Conservation (phyloP, 2,888 invertebrate species). For the Coelinius sp. region DNA sequence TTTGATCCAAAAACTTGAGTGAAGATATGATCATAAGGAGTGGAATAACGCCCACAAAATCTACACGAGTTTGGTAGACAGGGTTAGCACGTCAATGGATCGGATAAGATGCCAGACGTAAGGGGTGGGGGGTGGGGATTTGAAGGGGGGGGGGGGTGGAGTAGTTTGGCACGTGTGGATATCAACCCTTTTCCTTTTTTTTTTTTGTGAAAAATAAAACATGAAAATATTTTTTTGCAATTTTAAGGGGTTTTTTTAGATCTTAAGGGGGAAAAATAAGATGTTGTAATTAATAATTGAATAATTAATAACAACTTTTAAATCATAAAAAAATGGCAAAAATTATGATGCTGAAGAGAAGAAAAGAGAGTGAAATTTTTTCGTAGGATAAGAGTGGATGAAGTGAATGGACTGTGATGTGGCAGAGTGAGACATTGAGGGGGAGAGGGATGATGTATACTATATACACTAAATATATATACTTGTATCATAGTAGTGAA, state of each 20-base stretch:
- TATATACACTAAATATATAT: neutral
- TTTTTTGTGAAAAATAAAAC: too few species aligned
- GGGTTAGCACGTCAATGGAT: slow-evolving; percentile 11
- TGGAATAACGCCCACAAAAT: neutral
- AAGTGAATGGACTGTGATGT: slow-evolving; percentile 20
- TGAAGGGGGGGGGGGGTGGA: neutral
- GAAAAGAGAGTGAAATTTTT: neutral
- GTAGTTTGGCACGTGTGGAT: slow-evolving; percentile 30
- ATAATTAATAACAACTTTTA: neutral
- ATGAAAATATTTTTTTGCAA: too few species aligned
- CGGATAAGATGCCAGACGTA: slow-evolving; percentile 34
- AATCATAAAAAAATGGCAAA: neutral
- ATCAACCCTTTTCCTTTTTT: neutral
- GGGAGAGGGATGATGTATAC: neutral
- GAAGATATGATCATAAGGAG: neutral
- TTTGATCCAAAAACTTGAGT: neutral
- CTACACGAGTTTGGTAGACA: neutral
- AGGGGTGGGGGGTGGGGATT: neutral
- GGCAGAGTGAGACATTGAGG: slow-evolving; percentile 9
- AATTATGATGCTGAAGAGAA: too few species aligned
- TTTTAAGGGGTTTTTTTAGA: too few species aligned
- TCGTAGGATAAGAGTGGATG: neutral
- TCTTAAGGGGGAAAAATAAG: too few species aligned
- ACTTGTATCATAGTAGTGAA: neutral
- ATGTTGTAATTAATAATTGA: too few species aligned